Percentiles rank a stretch among this genome's conserved stretches.
Conservation (phyloP, 2,113 vertebrate species). For the Neodontobutis hainanensis region DNA sequence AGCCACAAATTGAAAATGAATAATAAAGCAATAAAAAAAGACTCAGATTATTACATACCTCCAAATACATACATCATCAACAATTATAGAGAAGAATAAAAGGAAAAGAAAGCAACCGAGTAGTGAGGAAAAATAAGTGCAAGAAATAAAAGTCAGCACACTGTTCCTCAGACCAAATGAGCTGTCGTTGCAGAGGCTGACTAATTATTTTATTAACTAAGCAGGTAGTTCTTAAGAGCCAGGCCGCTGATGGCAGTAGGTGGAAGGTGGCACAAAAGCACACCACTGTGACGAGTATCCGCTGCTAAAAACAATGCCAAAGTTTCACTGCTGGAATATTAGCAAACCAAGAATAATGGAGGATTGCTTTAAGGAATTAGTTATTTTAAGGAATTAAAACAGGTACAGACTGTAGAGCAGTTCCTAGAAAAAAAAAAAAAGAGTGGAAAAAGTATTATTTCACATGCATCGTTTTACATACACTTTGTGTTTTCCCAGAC, state of each 20-base stretch:
- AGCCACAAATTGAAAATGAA: too few relatives aligned
- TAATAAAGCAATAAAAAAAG: too few relatives aligned
- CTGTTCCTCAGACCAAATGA: conserved; percentile 39
- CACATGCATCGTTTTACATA: conserved; percentile 52
- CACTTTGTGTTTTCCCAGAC: conserved; percentile 60
- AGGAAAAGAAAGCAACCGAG: conserved; percentile 14
- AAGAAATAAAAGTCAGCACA: conserved; percentile 15
- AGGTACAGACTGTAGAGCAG: conserved; percentile 16
- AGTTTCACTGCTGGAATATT: conserved; percentile 37
- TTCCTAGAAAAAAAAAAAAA: conserved; percentile 22
- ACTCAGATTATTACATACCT: too few relatives aligned
- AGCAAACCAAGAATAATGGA: conserved; percentile 30
- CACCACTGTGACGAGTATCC: conserved; percentile 47
- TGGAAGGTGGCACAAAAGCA: conserved; percentile 53
- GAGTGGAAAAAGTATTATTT: conserved; percentile 2
- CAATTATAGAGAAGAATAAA: neutral
- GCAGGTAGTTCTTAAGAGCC: conserved; percentile 60
- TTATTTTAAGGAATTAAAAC: conserved; percentile 14
- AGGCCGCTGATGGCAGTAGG: conserved; percentile 60
- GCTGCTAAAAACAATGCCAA: conserved; percentile 62
- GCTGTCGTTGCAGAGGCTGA: conserved; percentile 52
- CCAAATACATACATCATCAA: neutral
- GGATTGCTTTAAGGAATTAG: conserved; percentile 30
- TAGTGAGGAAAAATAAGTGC: conserved; percentile 9
- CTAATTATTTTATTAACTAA: conserved; percentile 76